phyloP scores from a whole-genome alignment of 2,113 vertebrate genomes.

The Hemicordylus capensis region DNA sequence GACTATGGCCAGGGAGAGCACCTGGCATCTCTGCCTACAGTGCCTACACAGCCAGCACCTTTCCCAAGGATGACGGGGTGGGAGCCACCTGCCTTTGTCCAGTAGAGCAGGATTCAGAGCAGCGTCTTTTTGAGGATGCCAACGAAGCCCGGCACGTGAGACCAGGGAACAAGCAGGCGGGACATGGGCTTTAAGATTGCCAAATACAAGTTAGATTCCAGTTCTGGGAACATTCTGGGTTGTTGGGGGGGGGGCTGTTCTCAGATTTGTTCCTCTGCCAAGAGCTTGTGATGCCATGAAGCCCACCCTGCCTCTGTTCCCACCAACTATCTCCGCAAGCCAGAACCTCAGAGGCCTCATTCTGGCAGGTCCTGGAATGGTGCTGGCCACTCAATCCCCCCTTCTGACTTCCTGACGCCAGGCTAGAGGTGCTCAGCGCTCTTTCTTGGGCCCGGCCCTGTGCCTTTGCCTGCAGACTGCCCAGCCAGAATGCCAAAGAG shows the following conservation, averaged over 20 bases:
- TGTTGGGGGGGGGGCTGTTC: slow-evolving; percentile 36
- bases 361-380: not conserved
- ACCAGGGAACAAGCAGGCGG: too few relatives aligned
- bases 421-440: slow-evolving; percentile 56
- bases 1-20: slow-evolving; percentile 43
- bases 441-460: slow-evolving; percentile 48
- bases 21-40: slow-evolving; percentile 51
- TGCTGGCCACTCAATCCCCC: not conserved
- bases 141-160: too few relatives aligned
- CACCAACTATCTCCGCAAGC: not conserved
- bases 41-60: slow-evolving; percentile 20
- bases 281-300: slow-evolving; percentile 26
- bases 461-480: slow-evolving; percentile 49
- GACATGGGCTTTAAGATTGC: too few relatives aligned
- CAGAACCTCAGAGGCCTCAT: not conserved
- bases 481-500: slow-evolving; percentile 18
- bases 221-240: slow-evolving; percentile 44
- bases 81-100: slow-evolving; percentile 25
- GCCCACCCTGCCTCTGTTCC: not conserved
- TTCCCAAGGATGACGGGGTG: slow-evolving; percentile 38
- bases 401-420: not conserved
- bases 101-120: not conserved
- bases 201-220: not conserved
- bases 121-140: not conserved
- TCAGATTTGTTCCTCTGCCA: slow-evolving; percentile 34